Percentiles rank a stretch among this genome's conserved stretches.
Conservation (phyloP, 1,140 invertebrate species). For the Charaxes varanes region DNA sequence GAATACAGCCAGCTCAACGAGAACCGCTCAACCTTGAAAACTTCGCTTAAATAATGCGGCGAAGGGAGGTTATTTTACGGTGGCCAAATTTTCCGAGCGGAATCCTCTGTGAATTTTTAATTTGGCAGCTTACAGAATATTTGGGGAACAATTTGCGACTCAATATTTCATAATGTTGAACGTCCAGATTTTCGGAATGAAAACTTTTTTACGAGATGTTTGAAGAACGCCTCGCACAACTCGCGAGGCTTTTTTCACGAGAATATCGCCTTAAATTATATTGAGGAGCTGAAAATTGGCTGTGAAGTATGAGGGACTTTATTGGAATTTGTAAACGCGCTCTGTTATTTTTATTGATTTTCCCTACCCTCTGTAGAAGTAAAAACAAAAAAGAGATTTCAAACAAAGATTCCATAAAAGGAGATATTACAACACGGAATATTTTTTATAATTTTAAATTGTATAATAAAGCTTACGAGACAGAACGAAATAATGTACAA, state of each 20-base stretch:
- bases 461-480: no score
- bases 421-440: no score
- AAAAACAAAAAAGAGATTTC: no score
- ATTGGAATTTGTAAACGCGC: no score
- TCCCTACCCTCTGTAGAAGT: no score
- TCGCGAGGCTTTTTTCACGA: neutral
- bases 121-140: constrained; percentile 46
- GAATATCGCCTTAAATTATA: constrained; percentile 7
- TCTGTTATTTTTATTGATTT: no score
- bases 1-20: constrained; percentile 24
- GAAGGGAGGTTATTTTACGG: constrained; percentile 20
- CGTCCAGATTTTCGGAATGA: constrained; percentile 23
- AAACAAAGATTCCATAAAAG: no score
- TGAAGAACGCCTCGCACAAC: constrained; percentile 3
- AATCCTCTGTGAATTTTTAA: constrained; percentile 44
- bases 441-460: no score
- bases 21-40: constrained; percentile 14
- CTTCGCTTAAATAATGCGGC: constrained; percentile 1
- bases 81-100: constrained; percentile 26
- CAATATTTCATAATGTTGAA: constrained; percentile 40
- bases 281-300: constrained; percentile 1
- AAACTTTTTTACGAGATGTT: constrained; percentile 27
- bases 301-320: neutral
- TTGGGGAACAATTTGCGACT: constrained; percentile 49
- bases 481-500: no score